Evolutionary conservation across 2,888 invertebrate genomes (phyloP).

Genomic region (Cactoblastis cactorum): DNA sequence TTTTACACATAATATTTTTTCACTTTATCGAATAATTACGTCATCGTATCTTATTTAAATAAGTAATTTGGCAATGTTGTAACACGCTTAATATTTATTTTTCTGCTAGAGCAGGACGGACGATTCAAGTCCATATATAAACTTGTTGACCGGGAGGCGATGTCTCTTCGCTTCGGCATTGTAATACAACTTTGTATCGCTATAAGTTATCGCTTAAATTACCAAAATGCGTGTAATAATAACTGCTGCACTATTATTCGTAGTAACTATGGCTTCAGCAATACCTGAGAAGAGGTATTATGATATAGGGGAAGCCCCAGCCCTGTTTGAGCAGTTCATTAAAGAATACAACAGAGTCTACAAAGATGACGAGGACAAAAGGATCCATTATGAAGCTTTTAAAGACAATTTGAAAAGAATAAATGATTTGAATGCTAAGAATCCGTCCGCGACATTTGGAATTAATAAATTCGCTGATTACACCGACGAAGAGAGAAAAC

Average conservation of each 20-base stretch:
- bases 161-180: no score
- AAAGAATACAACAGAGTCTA: slow-evolving; percentile 36
- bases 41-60: no score
- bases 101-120: not conserved
- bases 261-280: slow-evolving; percentile 25
- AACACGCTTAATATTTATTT: no score
- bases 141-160: no score
- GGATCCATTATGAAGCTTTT: slow-evolving; percentile 37
- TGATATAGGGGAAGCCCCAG: slow-evolving; percentile 31
- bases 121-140: no score
- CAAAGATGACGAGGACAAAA: slow-evolving; percentile 37
- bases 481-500: slow-evolving; percentile 19
- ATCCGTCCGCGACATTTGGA: slow-evolving; percentile 27
- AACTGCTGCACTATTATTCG: slow-evolving; percentile 14
- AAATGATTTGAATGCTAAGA: slow-evolving; percentile 29
- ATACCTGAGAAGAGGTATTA: slow-evolving; percentile 22
- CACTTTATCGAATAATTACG: no score
- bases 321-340: slow-evolving; percentile 37
- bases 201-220: no score
- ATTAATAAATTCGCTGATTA: slow-evolving; percentile 40
- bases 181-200: no score
- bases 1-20: no score
- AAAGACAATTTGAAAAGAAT: slow-evolving; percentile 29
- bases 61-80: no score
- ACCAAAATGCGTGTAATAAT: not conserved